Base-by-base conservation (phyloP, 2,888 invertebrate species). In the Agonopterix alstromeriana region DNA sequence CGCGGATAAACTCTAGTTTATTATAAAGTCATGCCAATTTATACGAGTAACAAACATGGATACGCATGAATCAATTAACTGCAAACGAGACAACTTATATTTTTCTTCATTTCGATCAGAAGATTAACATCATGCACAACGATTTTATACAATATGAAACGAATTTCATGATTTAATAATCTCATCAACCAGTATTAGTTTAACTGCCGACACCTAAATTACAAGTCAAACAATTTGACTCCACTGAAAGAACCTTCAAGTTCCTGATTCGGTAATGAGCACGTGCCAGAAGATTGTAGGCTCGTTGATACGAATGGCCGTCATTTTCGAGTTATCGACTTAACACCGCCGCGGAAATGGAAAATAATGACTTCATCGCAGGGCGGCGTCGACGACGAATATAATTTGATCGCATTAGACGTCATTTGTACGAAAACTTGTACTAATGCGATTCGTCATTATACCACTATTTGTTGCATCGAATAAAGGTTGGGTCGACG, bases 301-400 rank as follows among this genome's bases (percentile, higher is more conserved):
- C 71, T 73, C 56, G 75, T 79, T 77, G 65, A 64, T 74, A 79
- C 77, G 70, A 82, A 82, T 78, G 70, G 71, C 74, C 73, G 82
- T 87, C 77, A 87, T 87, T 88, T 87, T 87, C 87, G 82, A 87
- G 82, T 88, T 88, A 87, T 86, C 87, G 84, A 82, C 80, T 85
- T 82, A 77, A 73, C 82, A 72, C 82, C 67, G 67, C 60, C 69
- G 73, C 81, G 86, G 85, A 87, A 88, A 88, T 84, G 81, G 78
- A 79, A 82, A 82, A 83, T 87, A 88, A 87, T 88, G 82, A 82
- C 87, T 87, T 87, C 81, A 88, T 87, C 70, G 76, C 67, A 61
- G 70, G 74, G 70, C 70, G 75, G 72, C 67, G 68, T 65, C 68
- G 73, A 70, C 71, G 76, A 78, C 77, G 70, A 74, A 77, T 76